These are phyloP conservation scores for Monochamus alternatus DNA, from an alignment of 2,888 invertebrate genomes.

Conservation along the genomic window DNA sequence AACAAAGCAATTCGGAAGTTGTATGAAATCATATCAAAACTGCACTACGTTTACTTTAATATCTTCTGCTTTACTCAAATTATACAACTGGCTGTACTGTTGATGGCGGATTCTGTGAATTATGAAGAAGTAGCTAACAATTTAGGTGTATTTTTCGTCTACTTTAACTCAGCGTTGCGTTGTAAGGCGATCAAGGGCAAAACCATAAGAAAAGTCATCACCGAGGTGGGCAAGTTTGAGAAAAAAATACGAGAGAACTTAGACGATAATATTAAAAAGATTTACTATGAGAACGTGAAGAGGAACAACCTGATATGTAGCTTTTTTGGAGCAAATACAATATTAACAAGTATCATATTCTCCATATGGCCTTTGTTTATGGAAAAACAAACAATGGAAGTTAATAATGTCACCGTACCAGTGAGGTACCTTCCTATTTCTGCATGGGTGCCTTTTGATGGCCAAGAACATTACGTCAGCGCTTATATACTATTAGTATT, in stretches of 20 bases:
- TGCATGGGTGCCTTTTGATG: constrained; percentile 4
- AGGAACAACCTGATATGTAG: not conserved
- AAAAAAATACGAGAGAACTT: not conserved
- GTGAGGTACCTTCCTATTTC: constrained; percentile 7
- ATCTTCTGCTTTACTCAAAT: not conserved
- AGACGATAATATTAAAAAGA: not conserved
- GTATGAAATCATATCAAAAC: not conserved
- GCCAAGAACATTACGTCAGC: constrained; percentile 7
- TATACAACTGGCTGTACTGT: not conserved
- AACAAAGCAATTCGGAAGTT: not conserved
- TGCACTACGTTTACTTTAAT: not conserved
- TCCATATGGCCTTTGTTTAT: constrained; percentile 10
- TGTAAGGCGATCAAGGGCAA: not conserved
- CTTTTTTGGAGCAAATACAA: not conserved
- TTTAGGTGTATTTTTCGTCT: not conserved
- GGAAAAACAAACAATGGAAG: not conserved
- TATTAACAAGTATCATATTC: not conserved
- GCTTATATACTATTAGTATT: not conserved
- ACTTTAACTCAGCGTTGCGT: not conserved
- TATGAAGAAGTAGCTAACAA: constrained; percentile 1
- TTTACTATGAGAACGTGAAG: constrained; percentile 1
- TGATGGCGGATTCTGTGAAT: not conserved
- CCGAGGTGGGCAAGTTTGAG: not conserved
- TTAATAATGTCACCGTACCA: not conserved
- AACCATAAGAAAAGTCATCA: not conserved